Base-by-base conservation (phyloP, 2,888 invertebrate genomes). In the Trissonchulus latispiculum region DNA sequence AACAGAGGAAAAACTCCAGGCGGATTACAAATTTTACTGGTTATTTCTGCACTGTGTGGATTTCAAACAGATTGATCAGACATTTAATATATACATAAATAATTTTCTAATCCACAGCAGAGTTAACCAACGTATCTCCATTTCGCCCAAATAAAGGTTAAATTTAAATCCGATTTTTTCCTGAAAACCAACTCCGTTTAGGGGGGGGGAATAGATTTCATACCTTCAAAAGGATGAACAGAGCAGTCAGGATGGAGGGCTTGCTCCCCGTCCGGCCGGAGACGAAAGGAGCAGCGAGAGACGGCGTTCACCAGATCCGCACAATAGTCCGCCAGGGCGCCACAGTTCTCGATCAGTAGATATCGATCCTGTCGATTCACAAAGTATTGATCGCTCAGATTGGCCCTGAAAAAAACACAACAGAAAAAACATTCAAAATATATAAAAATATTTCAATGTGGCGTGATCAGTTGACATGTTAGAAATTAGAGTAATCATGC, bases 351-450 rank as follows among this genome's bases (percentile, higher is more conserved):
- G 77, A 99, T 91, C 74, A 95, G 85, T 78, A 95, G 87, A 83
- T 97, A 99, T 62, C 99, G 89, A 84, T 99, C 99, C 85, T 99
- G 97, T 64, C 99, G 88, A 84, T 95, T 92, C 18, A 91, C 91
- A 83, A 99, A 99, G 85, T 99, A 99, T 82, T 95, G 93, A 83
- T 92, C 91, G 75, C 96, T 99, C 80, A 97, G 88, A 86, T 99
- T 99, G 1, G 99, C 99, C 29, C 90, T 90, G 83, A 75, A 84
- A 83, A 8, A 48, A 48, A 48, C 74, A 74, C 74, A 70, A 72
- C 36, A 23, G 2, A 29, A 23, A 74, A 48, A 15, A 48, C 48
- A 48, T 48, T n/a, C n/a, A n/a, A n/a, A n/a, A n/a, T n/a, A n/a
- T n/a, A n/a, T n/a, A n/a, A n/a, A n/a, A n/a, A n/a, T n/a, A n/a